These are phyloP conservation scores for Chirona hameri DNA, from an alignment of 2,888 invertebrate genomes.

Conservation along the genomic window DNA sequence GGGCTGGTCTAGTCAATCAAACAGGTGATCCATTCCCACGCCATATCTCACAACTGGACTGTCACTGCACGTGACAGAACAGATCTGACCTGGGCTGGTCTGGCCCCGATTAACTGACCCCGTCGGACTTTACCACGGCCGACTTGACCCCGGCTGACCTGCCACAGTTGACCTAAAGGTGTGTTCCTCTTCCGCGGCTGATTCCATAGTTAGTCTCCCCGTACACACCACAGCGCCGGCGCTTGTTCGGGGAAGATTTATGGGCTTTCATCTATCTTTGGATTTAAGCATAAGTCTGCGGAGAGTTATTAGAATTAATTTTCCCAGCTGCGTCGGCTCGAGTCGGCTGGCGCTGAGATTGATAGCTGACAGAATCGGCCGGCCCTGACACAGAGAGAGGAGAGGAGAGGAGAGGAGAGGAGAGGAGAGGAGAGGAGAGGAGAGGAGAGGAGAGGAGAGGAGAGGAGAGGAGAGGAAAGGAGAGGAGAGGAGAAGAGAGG, in stretches of 20 bases:
- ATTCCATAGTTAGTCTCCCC: background rate
- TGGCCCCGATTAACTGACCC: too few species aligned
- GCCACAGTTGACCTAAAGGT: background rate
- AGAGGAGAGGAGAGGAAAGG: background rate
- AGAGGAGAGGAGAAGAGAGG: background rate
- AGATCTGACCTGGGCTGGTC: too few species aligned
- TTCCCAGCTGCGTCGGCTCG: background rate
- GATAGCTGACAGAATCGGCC: background rate
- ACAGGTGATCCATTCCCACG: too few species aligned
- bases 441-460: background rate
- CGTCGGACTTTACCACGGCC: background rate
- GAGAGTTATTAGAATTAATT: constrained; percentile 24
- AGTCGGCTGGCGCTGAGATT: background rate
- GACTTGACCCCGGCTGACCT: background rate
- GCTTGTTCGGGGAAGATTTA: background rate
- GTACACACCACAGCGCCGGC: background rate
- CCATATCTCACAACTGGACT: too few species aligned
- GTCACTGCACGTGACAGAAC: too few species aligned
- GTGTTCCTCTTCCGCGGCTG: background rate
- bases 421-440: background rate
- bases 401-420: background rate
- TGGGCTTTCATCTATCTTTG: constrained; percentile 6
- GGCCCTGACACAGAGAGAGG: background rate
- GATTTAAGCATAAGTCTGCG: constrained; percentile 13
- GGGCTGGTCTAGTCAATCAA: too few species aligned